Percentiles rank a stretch among this genome's conserved stretches.
Evolutionary conservation across 1,140 invertebrate species (phyloP).

Genomic region (Melitaea cinxia): DNA sequence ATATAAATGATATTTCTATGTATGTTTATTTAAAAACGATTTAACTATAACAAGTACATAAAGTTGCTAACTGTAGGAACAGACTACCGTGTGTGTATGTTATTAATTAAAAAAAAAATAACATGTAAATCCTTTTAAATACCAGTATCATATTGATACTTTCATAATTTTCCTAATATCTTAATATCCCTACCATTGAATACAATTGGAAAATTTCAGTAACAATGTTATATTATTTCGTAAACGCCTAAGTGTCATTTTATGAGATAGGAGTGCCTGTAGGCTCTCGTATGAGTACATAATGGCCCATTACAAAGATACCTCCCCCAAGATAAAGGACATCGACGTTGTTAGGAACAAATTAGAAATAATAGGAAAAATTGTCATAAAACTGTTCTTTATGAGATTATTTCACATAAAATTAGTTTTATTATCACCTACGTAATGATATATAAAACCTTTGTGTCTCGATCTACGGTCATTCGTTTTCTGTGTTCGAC

Average conservation of each 20-base stretch:
- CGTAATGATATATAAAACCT: constrained; percentile 9
- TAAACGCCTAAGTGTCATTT: constrained; percentile 16
- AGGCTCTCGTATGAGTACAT: constrained; percentile 28
- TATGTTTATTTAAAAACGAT: no score
- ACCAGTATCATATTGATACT: neutral
- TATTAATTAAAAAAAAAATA: no score
- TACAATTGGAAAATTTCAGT: neutral
- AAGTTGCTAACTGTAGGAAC: no score
- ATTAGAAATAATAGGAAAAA: constrained; percentile 38
- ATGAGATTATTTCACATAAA: constrained; percentile 31
- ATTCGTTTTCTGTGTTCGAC: no score
- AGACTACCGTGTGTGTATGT: no score
- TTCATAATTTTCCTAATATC: neutral
- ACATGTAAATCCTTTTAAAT: no score
- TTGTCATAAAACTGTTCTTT: constrained; percentile 29
- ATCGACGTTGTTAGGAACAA: constrained; percentile 28
- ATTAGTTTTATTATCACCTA: constrained; percentile 34
- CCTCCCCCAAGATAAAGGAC: constrained; percentile 14
- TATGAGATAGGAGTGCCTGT: constrained; percentile 20
- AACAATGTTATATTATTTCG: constrained; percentile 5
- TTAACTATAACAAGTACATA: no score
- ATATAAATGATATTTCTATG: no score
- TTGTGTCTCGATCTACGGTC: neutral
- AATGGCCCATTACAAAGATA: constrained; percentile 26
- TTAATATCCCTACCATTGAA: no score